These are phyloP conservation scores for Gorsachius goisagi DNA, from an alignment of 2,113 vertebrate species.

Conservation along the genomic window DNA sequence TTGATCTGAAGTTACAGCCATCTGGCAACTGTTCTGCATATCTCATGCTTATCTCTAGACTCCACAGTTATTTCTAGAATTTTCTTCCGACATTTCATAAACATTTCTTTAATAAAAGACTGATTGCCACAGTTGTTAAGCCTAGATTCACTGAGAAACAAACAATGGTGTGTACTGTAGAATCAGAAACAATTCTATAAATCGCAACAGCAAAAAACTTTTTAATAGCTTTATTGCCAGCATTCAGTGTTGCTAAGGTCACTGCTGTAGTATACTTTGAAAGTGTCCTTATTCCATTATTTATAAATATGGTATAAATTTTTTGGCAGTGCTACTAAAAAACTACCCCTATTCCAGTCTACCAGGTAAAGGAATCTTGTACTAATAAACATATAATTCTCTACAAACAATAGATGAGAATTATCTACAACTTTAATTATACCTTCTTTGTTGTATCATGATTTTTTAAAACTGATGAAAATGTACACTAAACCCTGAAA, in stretches of 20 bases:
- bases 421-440: neutral
- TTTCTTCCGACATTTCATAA: neutral
- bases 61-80: neutral
- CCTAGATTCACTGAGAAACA: neutral
- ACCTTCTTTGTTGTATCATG: neutral
- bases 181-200: neutral
- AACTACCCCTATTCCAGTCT: neutral
- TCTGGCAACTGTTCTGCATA: neutral
- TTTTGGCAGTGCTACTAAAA: neutral
- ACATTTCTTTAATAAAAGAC: neutral
- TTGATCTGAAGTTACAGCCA: neutral
- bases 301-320: neutral
- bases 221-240: neutral
- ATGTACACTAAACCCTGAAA: neutral
- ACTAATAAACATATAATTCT: neutral
- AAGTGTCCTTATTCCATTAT: neutral
- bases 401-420: neutral
- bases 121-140: fast-evolving
- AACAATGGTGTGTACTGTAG: neutral
- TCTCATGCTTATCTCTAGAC: neutral
- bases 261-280: neutral
- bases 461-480: neutral
- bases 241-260: neutral
- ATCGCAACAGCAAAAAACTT: neutral
- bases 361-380: neutral